A percentile compares a stretch with the other conserved stretches of the same genome.
These are phyloP conservation scores for Tenebrio molitor DNA, from an alignment of 1,140 invertebrate species.

Conservation along the genomic window DNA sequence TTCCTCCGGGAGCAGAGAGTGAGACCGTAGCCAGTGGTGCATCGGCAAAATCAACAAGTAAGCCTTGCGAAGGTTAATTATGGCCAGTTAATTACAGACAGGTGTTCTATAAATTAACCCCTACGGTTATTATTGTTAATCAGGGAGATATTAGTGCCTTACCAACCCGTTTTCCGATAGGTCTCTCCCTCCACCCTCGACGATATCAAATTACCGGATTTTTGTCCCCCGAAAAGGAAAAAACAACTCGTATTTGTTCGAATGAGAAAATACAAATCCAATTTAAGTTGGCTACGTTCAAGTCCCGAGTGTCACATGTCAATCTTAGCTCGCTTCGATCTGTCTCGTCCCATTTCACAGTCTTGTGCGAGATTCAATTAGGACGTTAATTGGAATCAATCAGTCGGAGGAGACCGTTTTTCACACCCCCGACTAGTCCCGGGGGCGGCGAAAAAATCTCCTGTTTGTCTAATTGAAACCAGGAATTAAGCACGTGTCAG, in stretches of 20 bases:
- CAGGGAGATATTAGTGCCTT: slow-evolving; percentile 52
- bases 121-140: slow-evolving; percentile 55
- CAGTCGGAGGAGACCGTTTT: slow-evolving; percentile 42
- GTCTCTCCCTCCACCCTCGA: slow-evolving; percentile 25
- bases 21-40: background rate
- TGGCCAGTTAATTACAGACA: slow-evolving; percentile 54
- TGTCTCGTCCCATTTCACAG: slow-evolving; percentile 51
- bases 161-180: slow-evolving; percentile 47
- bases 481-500: slow-evolving; percentile 35
- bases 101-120: slow-evolving; percentile 55
- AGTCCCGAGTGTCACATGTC: slow-evolving; percentile 50
- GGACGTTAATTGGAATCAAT: slow-evolving; percentile 51
- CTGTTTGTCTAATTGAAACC: slow-evolving; percentile 26
- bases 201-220: slow-evolving; percentile 35
- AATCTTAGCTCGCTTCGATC: slow-evolving; percentile 47
- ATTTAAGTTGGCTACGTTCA: slow-evolving; percentile 41
- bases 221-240: slow-evolving; percentile 2
- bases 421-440: slow-evolving; percentile 7
- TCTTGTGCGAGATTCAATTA: slow-evolving; percentile 51
- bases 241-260: slow-evolving; percentile 3
- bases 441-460: background rate
- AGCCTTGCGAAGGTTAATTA: slow-evolving; percentile 51
- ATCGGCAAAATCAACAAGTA: slow-evolving; percentile 56
- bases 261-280: slow-evolving; percentile 43
- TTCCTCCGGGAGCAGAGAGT: too few species aligned